phyloP scores from a whole-genome alignment of 2,797 vertebrate species.

The Psittacula derbiana region DNA sequence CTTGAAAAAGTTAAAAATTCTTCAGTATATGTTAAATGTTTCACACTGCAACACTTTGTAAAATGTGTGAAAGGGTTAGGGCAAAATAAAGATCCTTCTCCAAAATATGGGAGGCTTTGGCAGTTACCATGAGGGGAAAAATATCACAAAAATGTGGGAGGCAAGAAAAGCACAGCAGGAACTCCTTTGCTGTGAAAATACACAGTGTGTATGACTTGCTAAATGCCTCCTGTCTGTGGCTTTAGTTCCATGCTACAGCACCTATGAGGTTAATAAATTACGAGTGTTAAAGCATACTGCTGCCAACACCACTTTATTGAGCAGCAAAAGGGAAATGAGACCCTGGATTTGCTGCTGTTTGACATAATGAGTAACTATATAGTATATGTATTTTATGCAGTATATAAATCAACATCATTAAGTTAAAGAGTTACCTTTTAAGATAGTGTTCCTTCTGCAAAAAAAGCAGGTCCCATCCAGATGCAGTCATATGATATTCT shows the following conservation, averaged over 20 bases:
- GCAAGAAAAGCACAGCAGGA: not conserved
- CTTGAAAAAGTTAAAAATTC: not conserved
- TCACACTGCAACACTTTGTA: not conserved
- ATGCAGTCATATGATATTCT: not conserved
- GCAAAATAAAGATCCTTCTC: not conserved
- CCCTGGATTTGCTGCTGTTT: not conserved
- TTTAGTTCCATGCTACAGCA: not conserved
- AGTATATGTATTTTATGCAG: not conserved
- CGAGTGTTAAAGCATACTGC: not conserved
- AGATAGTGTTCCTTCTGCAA: not conserved
- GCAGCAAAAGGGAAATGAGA: not conserved
- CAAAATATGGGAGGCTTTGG: not conserved
- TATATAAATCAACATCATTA: not conserved
- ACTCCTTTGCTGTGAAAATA: constrained; percentile 12
- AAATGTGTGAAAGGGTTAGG: not conserved
- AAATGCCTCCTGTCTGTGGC: not conserved
- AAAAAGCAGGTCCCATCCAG: not conserved
- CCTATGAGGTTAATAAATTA: constrained; percentile 52
- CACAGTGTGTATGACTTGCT: not conserved
- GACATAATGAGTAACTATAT: not conserved
- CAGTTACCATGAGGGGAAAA: not conserved
- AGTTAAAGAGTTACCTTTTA: not conserved
- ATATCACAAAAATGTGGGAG: not conserved
- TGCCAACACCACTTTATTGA: not conserved
- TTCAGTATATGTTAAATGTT: not conserved